Evolutionary conservation across 2,113 vertebrate genomes (phyloP).

Genomic region (Saguinus imperator): DNA sequence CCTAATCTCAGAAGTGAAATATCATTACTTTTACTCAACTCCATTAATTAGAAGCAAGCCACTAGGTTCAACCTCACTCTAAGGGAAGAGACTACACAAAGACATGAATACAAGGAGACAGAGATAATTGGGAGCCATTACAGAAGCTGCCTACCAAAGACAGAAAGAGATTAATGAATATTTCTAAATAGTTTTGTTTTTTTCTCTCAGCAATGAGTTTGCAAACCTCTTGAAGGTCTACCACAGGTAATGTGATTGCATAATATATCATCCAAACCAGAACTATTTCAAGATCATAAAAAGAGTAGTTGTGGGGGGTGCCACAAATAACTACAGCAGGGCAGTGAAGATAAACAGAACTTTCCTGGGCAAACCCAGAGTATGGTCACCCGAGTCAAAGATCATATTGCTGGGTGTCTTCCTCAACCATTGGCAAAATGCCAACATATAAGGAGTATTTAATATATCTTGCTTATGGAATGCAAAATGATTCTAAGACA

Average conservation of each 20-base stretch:
- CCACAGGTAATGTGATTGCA: neutral
- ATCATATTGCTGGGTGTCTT: neutral
- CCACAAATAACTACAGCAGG: neutral
- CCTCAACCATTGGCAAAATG: neutral
- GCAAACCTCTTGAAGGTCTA: neutral
- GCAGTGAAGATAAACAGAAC: neutral
- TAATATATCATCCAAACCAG: neutral
- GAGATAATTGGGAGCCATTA: too few relatives aligned
- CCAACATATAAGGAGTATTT: neutral
- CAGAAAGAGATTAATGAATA: neutral
- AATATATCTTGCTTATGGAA: neutral
- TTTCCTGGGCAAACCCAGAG: neutral
- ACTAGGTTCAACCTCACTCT: neutral
- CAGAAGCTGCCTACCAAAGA: neutral
- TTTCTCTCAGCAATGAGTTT: neutral
- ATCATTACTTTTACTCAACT: neutral
- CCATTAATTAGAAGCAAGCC: neutral
- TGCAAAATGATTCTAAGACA: neutral
- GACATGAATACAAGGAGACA: neutral
- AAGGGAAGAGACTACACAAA: neutral
- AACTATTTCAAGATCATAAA: neutral
- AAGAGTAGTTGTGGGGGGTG: accelerated
- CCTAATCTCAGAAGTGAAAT: neutral
- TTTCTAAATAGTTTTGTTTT: neutral
- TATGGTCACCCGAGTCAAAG: neutral